Evolutionary conservation across 2,113 vertebrate species (phyloP), one percentile per base, ranked within the genome.

Genomic region (Ochotona princeps): DNA sequence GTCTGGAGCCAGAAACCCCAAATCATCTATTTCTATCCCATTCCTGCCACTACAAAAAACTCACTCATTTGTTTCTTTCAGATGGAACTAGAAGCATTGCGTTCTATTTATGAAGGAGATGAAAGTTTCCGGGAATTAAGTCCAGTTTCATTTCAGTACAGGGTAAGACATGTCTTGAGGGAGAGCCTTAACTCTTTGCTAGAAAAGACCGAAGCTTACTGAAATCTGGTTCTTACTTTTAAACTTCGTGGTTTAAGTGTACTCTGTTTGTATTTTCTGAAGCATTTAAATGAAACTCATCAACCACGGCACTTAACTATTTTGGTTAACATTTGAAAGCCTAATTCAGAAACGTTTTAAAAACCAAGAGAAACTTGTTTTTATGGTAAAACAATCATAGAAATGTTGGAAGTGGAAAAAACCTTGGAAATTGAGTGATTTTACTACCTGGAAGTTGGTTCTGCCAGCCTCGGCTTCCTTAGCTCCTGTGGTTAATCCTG

Each of bases 1-100:
- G 49, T 4, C 87, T 92, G 69, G 20, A 66, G 67, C 70, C 20
- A 44, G 25, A 78, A 87, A 78, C 51, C 63, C 49, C 78, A 87
- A 15, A 44, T 9, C 7, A 3, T 94, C 23, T 51, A 8, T 89
- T 89, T 87, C 81, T 63, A 65, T 66, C 35, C 20, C 28, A 28
- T 60, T 79, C 84, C 30, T 87, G 23, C 1, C 13, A 72, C 60
- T 61, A 70, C 95, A 73, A 21, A 57, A 76, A 44, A 70, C 17
- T 38, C 32, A 49, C 51, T 35, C 14, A 89, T 78, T 54, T 20
- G 13, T 82, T 23, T 54, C 60, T 96, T 94, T 75, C 97, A 99
- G 99, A 99, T 99, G 99, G 99, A 99, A 97, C 96, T 99, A 96
- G 99, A 99, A 90, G 99, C 99, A 76, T 98, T 99, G 80, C 99